Base-by-base conservation (phyloP, 2,797 vertebrate species). In the Chelmon rostratus region DNA sequence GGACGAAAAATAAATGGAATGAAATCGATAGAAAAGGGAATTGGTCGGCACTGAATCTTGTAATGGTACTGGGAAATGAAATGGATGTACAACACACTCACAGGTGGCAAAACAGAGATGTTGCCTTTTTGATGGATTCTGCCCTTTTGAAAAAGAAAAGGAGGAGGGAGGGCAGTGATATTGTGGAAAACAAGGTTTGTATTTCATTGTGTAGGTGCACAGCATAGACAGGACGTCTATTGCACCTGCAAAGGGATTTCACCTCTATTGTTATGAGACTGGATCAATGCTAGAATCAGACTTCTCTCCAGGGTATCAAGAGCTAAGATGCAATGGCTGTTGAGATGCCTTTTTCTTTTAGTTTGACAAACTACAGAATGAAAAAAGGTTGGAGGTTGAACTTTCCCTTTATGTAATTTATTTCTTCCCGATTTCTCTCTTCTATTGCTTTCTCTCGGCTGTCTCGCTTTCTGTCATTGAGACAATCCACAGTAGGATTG, bases 21-120 rank as follows among this genome's bases (percentile, higher is more conserved):
- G 78, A 92, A 95, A 95, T 95, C 93, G 69, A 95, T 95, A 92
- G 89, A 73, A 76, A 90, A 89, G 88, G 86, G 87, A 92, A 94
- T 93, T 89, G 92, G 84, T 82, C 66, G 46, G 70, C 89, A 85
- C 81, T 84, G 89, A 92, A 89, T 92, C 90, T 86, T 87, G 76
- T 91, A 90, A 90, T 90, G 84, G 85, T 85, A 86, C 85, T 82
- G 86, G 91, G 92, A 91, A 95, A 94, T 92, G 82, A 89, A 94
- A 93, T 87, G 81, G 91, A 92, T 92, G 86, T 92, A 87, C 90
- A 88, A 86, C 79, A 89, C 79, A 91, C 89, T 89, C 90, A 87
- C 89, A 92, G 91, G 91, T 94, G 91, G 92, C 84, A 87, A 93
- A 93, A 94, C 85, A 83, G 84, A 92, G 91, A 91, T 88, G 89